A percentile compares a stretch with the other conserved stretches of the same genome.
phyloP scores from a whole-genome alignment of 2,113 vertebrate genomes.

The Hippocampus barbouri region DNA sequence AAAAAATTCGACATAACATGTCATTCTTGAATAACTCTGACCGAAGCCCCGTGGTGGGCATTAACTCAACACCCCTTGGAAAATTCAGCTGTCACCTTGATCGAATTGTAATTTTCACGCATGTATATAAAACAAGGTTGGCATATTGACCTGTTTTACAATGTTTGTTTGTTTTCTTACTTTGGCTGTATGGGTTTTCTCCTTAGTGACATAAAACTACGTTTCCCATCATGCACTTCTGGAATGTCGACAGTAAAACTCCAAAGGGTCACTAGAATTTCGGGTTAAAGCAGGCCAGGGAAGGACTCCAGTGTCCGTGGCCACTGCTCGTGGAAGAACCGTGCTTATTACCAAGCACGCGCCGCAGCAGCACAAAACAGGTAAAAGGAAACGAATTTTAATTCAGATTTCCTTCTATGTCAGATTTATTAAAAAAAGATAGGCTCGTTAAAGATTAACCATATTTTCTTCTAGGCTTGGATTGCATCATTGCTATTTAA shows the following conservation, averaged over 20 bases:
- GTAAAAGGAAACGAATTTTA: background rate
- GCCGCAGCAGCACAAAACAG: background rate
- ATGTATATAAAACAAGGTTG: too few species aligned
- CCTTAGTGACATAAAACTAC: background rate
- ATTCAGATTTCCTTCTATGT: background rate
- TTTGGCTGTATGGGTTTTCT: background rate
- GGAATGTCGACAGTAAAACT: background rate
- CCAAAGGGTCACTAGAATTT: background rate
- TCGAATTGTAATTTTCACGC: too few species aligned
- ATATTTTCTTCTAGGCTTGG: too few species aligned
- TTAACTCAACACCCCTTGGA: too few species aligned
- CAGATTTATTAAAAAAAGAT: too few species aligned
- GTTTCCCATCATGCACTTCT: constrained; percentile 4
- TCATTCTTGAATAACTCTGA: too few species aligned
- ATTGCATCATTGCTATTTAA: too few species aligned
- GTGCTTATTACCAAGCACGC: background rate
- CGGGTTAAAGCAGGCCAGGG: background rate
- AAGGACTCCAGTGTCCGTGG: background rate
- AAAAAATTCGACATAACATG: too few species aligned
- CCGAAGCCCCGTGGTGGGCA: too few species aligned
- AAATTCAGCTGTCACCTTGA: too few species aligned
- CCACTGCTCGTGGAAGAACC: background rate
- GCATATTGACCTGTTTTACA: too few species aligned
- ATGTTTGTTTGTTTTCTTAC: background rate
- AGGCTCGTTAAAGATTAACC: too few species aligned